Evolutionary conservation across 2,113 vertebrate species (phyloP).

Genomic region (Sterrhoptilus dennistouni): DNA sequence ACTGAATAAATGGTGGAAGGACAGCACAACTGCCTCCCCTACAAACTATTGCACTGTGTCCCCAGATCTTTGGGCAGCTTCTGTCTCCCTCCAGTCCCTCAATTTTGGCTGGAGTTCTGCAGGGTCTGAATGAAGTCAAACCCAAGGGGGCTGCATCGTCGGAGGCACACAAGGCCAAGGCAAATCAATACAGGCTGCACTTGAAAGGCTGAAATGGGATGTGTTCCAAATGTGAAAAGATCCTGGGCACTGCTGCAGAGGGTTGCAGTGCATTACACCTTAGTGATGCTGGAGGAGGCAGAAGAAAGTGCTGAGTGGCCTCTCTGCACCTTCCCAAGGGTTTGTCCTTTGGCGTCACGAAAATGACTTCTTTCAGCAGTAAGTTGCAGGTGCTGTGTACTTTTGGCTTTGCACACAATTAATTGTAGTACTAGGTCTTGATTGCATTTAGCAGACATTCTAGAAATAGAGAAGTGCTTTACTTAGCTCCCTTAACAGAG

Average conservation of each 20-base stretch:
- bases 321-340: not conserved
- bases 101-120: not conserved
- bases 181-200: not conserved
- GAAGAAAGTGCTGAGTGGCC: not conserved
- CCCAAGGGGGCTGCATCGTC: not conserved
- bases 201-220: slow-evolving; percentile 6
- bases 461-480: not conserved
- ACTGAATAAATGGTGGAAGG: not conserved
- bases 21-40: not conserved
- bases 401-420: not conserved
- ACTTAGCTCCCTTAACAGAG: not conserved
- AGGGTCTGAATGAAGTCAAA: not conserved
- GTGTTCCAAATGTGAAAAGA: not conserved
- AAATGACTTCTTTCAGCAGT: not conserved
- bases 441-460: not conserved
- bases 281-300: not conserved
- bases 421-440: not conserved
- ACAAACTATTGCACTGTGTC: not conserved
- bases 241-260: not conserved
- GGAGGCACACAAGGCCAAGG: not conserved
- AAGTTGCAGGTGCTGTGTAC: not conserved
- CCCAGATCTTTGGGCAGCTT: not conserved
- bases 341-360: not conserved
- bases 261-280: not conserved
- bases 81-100: not conserved